Percentiles rank a stretch among this genome's conserved stretches.
phyloP scores from a whole-genome alignment of 2,888 invertebrate species.

The Emesis russula region DNA sequence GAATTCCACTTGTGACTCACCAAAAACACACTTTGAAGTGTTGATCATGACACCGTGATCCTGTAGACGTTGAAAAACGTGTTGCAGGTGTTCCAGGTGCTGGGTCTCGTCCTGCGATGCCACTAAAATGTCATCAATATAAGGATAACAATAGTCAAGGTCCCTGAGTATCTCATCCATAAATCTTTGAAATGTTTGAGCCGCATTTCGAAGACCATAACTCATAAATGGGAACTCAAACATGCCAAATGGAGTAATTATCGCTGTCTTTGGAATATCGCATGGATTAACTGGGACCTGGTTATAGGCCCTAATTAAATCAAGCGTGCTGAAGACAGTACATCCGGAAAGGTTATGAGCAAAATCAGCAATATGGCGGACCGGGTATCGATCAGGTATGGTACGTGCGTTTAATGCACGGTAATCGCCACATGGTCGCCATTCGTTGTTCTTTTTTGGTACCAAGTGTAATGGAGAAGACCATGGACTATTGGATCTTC shows the following conservation, averaged over 20 bases:
- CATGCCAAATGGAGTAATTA: constrained; percentile 5
- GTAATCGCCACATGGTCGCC: constrained; percentile 89
- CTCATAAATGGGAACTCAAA: constrained; percentile 16
- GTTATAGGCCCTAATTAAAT: neutral
- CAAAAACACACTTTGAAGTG: constrained; percentile 2
- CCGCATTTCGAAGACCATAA: constrained; percentile 1
- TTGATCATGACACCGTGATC: constrained; percentile 7
- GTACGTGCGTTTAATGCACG: constrained; percentile 9
- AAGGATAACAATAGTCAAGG: neutral
- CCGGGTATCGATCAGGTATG: neutral
- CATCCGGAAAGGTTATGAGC: neutral
- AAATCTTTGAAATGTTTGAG: constrained; percentile 16
- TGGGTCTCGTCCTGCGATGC: neutral
- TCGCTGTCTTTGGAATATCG: constrained; percentile 7
- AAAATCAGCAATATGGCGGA: constrained; percentile 2
- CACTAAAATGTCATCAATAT: constrained; percentile 16
- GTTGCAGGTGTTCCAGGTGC: constrained; percentile 4
- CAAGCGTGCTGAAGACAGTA: neutral
- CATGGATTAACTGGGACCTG: neutral
- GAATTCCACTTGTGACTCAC: neutral
- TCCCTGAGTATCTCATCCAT: constrained; percentile 11
- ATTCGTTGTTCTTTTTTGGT: constrained; percentile 83
- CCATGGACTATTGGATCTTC: constrained; percentile 85
- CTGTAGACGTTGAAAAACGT: neutral
- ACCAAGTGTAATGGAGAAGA: constrained; percentile 88